Base-by-base conservation (phyloP, 1,140 invertebrate species). In the Papilio polytes region DNA sequence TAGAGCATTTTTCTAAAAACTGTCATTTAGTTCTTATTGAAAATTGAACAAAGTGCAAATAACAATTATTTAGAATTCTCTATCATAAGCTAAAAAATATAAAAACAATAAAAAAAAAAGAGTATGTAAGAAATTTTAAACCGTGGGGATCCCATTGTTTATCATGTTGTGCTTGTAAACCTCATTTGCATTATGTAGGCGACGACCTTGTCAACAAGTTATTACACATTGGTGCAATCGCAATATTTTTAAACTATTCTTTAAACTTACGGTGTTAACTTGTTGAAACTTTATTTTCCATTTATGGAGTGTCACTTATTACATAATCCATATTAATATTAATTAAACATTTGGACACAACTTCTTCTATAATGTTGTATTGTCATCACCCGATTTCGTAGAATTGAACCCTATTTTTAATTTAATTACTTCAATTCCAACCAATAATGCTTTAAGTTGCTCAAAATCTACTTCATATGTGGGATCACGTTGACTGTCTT, bases 151-250 rank as follows among this genome's bases (percentile, higher is more conserved):
- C 9, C 22, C 22, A 63, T 63, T 63, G 59, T 63, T 59, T 59
- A 3, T 8, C 22, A 51, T 13, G 59, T 26, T 63, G 3, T 63
- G 22, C 22, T 63, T 22, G 22, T 63, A 26, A 12, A 20, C 7
- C 18, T 59, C 10, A 59, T 59, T 22, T 63, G 9, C 59, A 63
- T 63, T 63, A 63, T 63, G 59, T 63, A 63, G 59, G 59, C 20
- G 59, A 12, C 22, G 22, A 63, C 59, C 59, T 63, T 63, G 20
- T 63, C 59, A 63, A 63, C 59, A 63, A 13, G 10, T 22, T 63
- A 12, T 63, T 63, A 63, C 59, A 51, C 0, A 51, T 51, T 63
- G 20, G 8, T 22, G 26, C 9, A 63, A 13, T 26, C 10, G 20
- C 22, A 13, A 63, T 12, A 51, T 51, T 15, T 51, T 51, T 51